Evolutionary conservation across 2,888 invertebrate genomes (phyloP).

Genomic region (Trichacis sp.): DNA sequence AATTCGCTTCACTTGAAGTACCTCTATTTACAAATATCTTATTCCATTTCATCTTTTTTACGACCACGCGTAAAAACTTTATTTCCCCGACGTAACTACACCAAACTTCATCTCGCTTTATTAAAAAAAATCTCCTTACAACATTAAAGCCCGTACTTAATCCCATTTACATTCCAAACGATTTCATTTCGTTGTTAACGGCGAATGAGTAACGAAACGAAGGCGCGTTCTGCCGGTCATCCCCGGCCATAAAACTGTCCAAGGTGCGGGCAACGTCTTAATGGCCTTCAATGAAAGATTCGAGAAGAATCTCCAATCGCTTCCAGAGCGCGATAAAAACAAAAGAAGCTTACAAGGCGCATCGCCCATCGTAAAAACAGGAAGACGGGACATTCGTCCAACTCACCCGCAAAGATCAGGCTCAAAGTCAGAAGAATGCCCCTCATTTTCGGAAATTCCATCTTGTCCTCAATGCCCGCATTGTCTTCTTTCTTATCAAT

Average conservation of each 20-base stretch:
- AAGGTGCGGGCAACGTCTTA: neutral
- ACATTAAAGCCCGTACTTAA: neutral
- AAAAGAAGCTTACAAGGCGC: no score
- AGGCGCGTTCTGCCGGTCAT: neutral
- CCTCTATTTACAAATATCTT: neutral
- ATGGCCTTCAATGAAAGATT: neutral
- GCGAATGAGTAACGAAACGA: neutral
- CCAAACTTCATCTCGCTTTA: neutral
- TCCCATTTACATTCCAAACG: neutral
- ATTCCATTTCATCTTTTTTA: neutral
- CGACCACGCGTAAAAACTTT: neutral
- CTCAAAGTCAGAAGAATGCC: constrained; percentile 62
- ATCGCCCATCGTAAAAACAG: no score
- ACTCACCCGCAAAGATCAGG: constrained; percentile 65
- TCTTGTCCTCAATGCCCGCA: constrained; percentile 42
- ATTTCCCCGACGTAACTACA: neutral
- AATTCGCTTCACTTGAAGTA: no score
- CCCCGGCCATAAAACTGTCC: neutral
- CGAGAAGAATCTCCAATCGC: neutral
- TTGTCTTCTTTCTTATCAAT: constrained; percentile 17
- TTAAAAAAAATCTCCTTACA: neutral
- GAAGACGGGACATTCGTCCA: neutral
- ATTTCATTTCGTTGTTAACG: neutral
- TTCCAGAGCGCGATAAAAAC: no score
- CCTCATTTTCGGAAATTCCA: constrained; percentile 60